Evolutionary conservation across 2,888 invertebrate species (phyloP), one percentile per base, ranked within the genome.

Genomic region (Resseliella maxima): DNA sequence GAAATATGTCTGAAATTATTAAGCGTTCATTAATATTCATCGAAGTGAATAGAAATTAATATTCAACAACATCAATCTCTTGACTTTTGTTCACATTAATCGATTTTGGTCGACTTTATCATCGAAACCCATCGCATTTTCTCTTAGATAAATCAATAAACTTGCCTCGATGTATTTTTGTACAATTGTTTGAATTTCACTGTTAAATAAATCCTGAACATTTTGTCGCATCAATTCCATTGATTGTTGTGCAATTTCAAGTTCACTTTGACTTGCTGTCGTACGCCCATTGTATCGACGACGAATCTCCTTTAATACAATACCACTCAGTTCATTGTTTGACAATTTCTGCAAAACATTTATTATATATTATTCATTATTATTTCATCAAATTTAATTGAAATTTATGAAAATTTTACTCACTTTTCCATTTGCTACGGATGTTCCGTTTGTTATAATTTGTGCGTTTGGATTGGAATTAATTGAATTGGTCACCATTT

Each of bases 141-240:
- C 24, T 10, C 50, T 59, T 59, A 54, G 38, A 54, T 50, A 36
- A 31, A 31, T 8, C 21, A 85, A 24, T 64, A 21, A 5, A 86
- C 89, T 88, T 89, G 93, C 94, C 89, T 93, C 93, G 87, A 94
- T 90, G 88, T 94, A 94, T 88, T 92, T 92, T 88, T 93, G 92
- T 86, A 94, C 92, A 85, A 94, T 91, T 41, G 90, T 90, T 89
- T 93, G 92, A 83, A 94, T 92, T 88, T 94, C 94, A 88, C 92
- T 92, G 89, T 94, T 94, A 85, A 94, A 93, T 85, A 91, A 90
- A 86, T 92, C 91, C 90, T 94, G 94, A 86, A 94, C 90, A 88
- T 93, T 93, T 88, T 93, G 93, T 59, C 94, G 90, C 41, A 94
- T 89, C 83, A 94, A 89, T 88, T 94, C 94, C 88, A 94, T 89